Evolutionary conservation across 2,888 invertebrate genomes (phyloP).

Genomic region (Drosophila tanythrix): DNA sequence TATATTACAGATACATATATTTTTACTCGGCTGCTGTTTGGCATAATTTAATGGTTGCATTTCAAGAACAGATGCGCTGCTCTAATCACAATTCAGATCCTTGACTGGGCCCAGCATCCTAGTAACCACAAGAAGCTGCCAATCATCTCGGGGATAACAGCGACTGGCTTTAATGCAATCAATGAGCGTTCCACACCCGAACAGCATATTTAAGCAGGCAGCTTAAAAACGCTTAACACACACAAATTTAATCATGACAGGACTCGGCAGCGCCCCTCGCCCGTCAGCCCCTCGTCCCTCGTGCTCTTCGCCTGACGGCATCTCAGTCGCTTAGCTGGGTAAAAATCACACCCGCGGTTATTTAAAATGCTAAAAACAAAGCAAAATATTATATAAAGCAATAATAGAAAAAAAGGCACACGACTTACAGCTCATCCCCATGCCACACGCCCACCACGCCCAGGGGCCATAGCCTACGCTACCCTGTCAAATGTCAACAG

Average conservation of each 20-base stretch:
- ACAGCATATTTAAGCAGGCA: conserved; percentile 68
- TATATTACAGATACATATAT: too few species aligned
- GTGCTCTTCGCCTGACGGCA: conserved; percentile 24
- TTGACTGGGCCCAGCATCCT: conserved; percentile 41
- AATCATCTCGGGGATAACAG: conserved; percentile 43
- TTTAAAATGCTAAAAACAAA: conserved; percentile 78
- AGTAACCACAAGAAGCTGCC: conserved; percentile 62
- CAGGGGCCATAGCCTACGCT: conserved; percentile 46
- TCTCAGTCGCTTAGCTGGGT: conserved; percentile 41
- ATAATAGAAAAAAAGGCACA: conserved; percentile 48
- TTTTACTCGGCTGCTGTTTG: neutral
- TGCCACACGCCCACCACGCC: conserved; percentile 26
- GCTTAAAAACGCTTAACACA: conserved; percentile 67
- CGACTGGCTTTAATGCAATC: conserved; percentile 65
- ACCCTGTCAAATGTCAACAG: conserved; percentile 81
- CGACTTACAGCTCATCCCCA: conserved; percentile 30
- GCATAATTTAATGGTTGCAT: conserved; percentile 12
- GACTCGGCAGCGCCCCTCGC: conserved; percentile 21
- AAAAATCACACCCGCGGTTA: conserved; percentile 81
- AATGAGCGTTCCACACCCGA: conserved; percentile 50
- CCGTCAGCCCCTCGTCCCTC: neutral
- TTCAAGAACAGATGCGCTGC: conserved; percentile 40
- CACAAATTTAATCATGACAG: conserved; percentile 72
- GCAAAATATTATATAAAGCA: conserved; percentile 67
- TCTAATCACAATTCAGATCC: conserved; percentile 18